Conservation (phyloP, 1,140 invertebrate species). For the Ceratina japonica region DNA sequence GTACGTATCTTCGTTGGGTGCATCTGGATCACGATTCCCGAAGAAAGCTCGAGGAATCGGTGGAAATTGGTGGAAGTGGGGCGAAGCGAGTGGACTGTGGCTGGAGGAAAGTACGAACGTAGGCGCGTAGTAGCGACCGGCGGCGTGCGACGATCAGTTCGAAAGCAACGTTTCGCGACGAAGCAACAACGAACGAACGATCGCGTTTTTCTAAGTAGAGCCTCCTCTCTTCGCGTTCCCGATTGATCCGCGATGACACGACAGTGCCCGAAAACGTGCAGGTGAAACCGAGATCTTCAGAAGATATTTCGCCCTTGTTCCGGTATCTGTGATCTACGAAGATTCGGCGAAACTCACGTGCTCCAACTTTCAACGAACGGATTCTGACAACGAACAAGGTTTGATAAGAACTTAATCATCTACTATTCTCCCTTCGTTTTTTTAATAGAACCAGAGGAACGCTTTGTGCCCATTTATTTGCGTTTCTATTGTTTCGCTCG, state of each 20-base stretch:
- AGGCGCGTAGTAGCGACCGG: slow-evolving; percentile 33
- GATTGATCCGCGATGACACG: slow-evolving; percentile 50
- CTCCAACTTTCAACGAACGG: too few relatives aligned
- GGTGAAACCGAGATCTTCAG: slow-evolving; percentile 39
- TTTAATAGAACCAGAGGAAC: not conserved
- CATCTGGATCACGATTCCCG: too few relatives aligned
- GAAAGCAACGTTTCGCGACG: slow-evolving; percentile 56
- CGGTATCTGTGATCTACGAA: not conserved
- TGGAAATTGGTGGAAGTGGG: not conserved
- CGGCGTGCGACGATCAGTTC: slow-evolving; percentile 50
- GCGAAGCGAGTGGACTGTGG: slow-evolving; percentile 22
- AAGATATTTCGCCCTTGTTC: not conserved
- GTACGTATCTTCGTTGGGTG: too few relatives aligned
- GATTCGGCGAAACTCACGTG: not conserved
- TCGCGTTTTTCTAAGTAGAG: not conserved
- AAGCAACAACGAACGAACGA: slow-evolving; percentile 9
- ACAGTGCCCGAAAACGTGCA: slow-evolving; percentile 41
- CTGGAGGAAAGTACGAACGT: slow-evolving; percentile 15
- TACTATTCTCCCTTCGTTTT: not conserved
- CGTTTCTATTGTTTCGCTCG: too few relatives aligned
- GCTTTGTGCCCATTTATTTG: too few relatives aligned
- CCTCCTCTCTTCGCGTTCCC: slow-evolving; percentile 10
- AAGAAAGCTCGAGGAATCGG: not conserved
- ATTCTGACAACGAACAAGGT: slow-evolving; percentile 11
- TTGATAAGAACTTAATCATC: not conserved